phyloP scores from a whole-genome alignment of 2,888 invertebrate genomes.

The Drosophila demipolita region DNA sequence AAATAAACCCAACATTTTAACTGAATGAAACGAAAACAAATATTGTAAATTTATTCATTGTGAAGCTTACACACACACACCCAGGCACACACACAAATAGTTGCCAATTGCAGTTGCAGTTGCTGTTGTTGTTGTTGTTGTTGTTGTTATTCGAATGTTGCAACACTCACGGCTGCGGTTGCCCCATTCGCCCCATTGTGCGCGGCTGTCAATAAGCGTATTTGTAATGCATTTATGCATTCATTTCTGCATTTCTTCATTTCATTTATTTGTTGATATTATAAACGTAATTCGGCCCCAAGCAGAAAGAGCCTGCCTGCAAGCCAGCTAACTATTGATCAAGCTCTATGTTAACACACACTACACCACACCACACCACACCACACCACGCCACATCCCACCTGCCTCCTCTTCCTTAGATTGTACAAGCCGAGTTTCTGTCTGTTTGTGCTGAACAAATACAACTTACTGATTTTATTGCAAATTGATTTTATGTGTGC shows the following conservation, averaged over 20 bases:
- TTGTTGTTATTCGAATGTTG: slow-evolving; percentile 31
- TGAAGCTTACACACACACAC: slow-evolving; percentile 26
- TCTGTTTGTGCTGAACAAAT: slow-evolving; percentile 71
- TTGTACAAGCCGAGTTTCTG: slow-evolving; percentile 17
- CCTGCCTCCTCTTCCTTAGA: not conserved
- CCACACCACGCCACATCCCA: not conserved
- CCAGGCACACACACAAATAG: slow-evolving; percentile 12
- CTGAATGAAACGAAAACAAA: slow-evolving; percentile 76
- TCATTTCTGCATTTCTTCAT: slow-evolving; percentile 46
- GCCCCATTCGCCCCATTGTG: slow-evolving; percentile 41
- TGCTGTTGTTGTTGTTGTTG: slow-evolving; percentile 25
- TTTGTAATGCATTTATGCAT: slow-evolving; percentile 62
- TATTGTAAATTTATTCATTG: slow-evolving; percentile 77
- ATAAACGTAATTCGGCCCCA: slow-evolving; percentile 32
- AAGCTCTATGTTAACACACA: slow-evolving; percentile 28
- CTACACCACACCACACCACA: not conserved
- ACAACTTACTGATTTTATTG: slow-evolving; percentile 80
- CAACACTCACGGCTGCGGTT: slow-evolving; percentile 52
- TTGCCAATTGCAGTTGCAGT: slow-evolving; percentile 32
- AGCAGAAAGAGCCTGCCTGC: not conserved
- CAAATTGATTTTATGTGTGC: slow-evolving; percentile 81
- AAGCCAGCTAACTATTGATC: slow-evolving; percentile 22
- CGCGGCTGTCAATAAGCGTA: slow-evolving; percentile 33
- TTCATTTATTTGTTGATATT: slow-evolving; percentile 64
- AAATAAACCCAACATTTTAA: slow-evolving; percentile 67